Evolutionary conservation across 2,797 vertebrate genomes (phyloP), one percentile per base, ranked within the genome.

Genomic region (Otolemur crassicaudatus): DNA sequence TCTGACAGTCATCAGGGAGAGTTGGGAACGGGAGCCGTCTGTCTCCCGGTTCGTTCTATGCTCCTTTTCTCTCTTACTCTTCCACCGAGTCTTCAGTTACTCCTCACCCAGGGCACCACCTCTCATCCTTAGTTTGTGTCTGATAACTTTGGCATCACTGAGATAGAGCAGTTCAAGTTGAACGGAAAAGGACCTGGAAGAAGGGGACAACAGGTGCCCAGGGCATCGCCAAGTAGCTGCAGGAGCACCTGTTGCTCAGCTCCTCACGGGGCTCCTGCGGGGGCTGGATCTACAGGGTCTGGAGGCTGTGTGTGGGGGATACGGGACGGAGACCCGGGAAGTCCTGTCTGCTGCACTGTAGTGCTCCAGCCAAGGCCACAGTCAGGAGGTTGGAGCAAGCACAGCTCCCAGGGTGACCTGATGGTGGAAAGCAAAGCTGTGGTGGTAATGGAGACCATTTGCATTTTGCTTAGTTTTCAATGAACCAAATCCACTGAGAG

Each of bases 241-340:
- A 53, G 85, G 94, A 95, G 87, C 67, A 56, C 60, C 86, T 34
- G 86, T 85, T 92, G 79, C 93, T 93, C 79, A 65, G 85, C 90
- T 94, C 70, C 10, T 0, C 34, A 29, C 58, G 86, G 72, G 49
- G 49, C 49, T 49, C 14, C 49, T 14, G 14, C 49, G 13, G 49
- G 49, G 4, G 49, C 49, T 53, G 49, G 49, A 53, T 16, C 49
- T 53, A 14, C 49, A 53, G 49, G 49, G 14, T 14, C 49, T 14
- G 14, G 49, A 13, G 14, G 49, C 49, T 49, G 46, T 14, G 12
- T 3, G 12, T 3, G 49, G 49, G 14, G 49, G 49, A 53, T 14
- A 53, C 49, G 4, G 14, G 49, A 53, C 4, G 75, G 85, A 0
- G 46, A 94, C 93, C 86, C 69, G 72, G 91, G 93, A 96, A 95